Percentiles rank a stretch among this genome's conserved stretches.
phyloP scores from a whole-genome alignment of 2,797 vertebrate species.

The Megaceryle alcyon region DNA sequence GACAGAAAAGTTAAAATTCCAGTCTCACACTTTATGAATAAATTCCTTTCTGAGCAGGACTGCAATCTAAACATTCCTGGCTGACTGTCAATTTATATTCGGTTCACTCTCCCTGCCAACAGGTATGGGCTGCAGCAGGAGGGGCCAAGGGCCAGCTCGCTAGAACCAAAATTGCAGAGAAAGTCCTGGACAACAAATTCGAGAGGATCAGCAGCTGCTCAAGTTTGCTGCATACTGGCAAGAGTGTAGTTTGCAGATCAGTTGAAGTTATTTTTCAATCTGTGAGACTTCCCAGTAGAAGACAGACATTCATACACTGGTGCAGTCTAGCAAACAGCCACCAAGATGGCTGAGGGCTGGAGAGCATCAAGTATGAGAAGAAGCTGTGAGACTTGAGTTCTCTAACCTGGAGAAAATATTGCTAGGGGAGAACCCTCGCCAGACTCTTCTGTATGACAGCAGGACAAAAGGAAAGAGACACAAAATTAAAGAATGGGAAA shows the following conservation, averaged over 20 bases:
- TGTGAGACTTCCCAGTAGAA: neutral
- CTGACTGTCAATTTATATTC: neutral
- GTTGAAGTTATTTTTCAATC: neutral
- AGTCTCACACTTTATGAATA: neutral
- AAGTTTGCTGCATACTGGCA: neutral
- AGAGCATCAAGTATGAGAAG: neutral
- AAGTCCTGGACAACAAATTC: neutral
- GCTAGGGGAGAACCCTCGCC: neutral
- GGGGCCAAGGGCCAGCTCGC: neutral
- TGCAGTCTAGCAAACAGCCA: neutral
- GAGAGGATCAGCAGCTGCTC: neutral
- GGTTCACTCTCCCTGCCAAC: neutral
- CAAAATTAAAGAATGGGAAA: neutral
- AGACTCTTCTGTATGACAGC: neutral
- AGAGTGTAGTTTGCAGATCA: fast-evolving
- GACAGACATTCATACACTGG: neutral
- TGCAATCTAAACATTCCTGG: neutral
- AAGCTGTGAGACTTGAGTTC: neutral
- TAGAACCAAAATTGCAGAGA: neutral
- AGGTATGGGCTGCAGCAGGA: neutral
- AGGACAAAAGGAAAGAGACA: neutral
- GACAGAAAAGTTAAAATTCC: neutral
- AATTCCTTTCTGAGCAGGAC: neutral
- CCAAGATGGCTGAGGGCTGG: neutral
- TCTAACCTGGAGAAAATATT: neutral